Conservation (phyloP, 2,797 vertebrate genomes). For the Betta splendens region DNA sequence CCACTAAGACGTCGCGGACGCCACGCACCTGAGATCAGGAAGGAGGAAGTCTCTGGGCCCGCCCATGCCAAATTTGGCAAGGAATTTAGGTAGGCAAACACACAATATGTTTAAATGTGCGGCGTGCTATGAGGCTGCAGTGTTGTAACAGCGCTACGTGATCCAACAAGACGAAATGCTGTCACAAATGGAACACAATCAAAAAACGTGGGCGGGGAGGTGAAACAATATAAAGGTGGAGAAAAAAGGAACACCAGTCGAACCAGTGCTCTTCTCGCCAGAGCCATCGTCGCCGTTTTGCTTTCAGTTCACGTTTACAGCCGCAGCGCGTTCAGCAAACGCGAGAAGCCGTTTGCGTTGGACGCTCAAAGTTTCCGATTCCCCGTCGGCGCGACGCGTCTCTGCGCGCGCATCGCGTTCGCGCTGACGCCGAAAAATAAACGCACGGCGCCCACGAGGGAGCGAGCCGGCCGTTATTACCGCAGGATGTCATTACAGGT, state of each 20-base stretch:
- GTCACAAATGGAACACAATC: slow-evolving; percentile 19
- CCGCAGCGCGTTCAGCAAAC: slow-evolving; percentile 10
- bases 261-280: slow-evolving; percentile 10
- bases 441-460: slow-evolving; percentile 20
- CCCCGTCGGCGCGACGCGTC: not conserved
- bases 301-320: slow-evolving; percentile 45
- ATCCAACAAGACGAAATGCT: slow-evolving; percentile 54
- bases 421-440: slow-evolving; percentile 35
- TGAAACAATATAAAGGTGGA: slow-evolving; percentile 15
- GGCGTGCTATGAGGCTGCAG: slow-evolving; percentile 16
- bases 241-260: slow-evolving; percentile 14
- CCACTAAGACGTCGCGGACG: slow-evolving; percentile 31
- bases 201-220: slow-evolving; percentile 10
- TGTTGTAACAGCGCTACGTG: slow-evolving; percentile 48
- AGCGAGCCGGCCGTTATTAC: slow-evolving; percentile 48
- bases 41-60: slow-evolving; percentile 62
- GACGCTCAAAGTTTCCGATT: slow-evolving; percentile 23
- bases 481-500: slow-evolving; percentile 54
- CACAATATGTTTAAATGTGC: slow-evolving; percentile 31
- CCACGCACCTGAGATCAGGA: slow-evolving; percentile 63
- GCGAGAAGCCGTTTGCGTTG: slow-evolving; percentile 25
- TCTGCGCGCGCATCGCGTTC: slow-evolving; percentile 10
- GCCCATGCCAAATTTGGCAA: slow-evolving; percentile 43
- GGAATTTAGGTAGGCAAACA: slow-evolving; percentile 64
- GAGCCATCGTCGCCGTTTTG: slow-evolving; percentile 28